These are phyloP conservation scores for Phocoena sinus DNA, from an alignment of 2,113 vertebrate genomes.

Conservation along the genomic window DNA sequence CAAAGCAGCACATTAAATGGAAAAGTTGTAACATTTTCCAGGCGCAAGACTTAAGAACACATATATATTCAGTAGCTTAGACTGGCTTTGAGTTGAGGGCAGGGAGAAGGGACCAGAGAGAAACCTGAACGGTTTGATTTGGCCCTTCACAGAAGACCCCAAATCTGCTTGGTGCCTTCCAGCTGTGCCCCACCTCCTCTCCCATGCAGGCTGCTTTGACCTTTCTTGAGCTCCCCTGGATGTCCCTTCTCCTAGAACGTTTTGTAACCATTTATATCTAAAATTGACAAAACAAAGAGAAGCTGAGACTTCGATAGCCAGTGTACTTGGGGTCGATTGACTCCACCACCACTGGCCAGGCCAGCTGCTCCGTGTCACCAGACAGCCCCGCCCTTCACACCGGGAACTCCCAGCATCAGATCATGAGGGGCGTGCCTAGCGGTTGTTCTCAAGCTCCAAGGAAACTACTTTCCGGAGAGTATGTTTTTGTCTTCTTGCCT, in stretches of 20 bases:
- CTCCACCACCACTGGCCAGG: not conserved
- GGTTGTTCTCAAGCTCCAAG: not conserved
- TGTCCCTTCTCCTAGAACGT: not conserved
- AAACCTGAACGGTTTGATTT: not conserved
- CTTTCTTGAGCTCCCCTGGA: not conserved
- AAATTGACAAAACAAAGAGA: not conserved
- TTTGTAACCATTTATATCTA: not conserved
- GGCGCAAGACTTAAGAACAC: not conserved
- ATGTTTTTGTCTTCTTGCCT: not conserved
- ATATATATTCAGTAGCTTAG: not conserved
- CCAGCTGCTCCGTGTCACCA: no score
- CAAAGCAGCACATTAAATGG: not conserved
- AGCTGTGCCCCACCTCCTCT: not conserved
- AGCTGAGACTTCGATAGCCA: not conserved
- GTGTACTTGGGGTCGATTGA: not conserved
- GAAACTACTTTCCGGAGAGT: not conserved
- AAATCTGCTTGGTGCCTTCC: not conserved
- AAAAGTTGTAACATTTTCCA: accelerated
- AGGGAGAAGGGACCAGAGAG: not conserved
- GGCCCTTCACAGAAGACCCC: not conserved
- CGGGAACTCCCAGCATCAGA: not conserved
- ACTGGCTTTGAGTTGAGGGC: not conserved
- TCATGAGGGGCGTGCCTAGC: not conserved
- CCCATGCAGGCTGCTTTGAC: not conserved
- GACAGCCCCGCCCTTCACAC: not conserved